phyloP scores from a whole-genome alignment of 2,113 vertebrate genomes.

The Sorex fumeus region DNA sequence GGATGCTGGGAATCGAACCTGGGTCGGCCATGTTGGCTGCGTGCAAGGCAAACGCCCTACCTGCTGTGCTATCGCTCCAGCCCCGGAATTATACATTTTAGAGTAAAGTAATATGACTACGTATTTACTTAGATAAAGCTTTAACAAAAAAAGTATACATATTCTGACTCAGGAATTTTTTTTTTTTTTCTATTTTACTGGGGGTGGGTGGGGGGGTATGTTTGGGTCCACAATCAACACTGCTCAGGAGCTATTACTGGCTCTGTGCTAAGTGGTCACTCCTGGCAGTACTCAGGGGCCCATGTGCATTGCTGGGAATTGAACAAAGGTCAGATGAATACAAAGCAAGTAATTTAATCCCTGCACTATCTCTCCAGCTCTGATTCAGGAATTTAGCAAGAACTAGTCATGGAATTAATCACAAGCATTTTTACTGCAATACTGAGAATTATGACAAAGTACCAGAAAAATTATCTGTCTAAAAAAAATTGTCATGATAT shows the following conservation, averaged over 20 bases:
- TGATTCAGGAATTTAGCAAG: slow-evolving; percentile 53
- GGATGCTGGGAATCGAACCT: no score
- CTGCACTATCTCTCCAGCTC: neutral
- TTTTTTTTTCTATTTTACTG: neutral
- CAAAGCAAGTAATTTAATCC: no score
- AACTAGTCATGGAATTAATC: slow-evolving; percentile 15
- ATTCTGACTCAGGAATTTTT: slow-evolving; percentile 52
- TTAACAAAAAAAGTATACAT: slow-evolving; percentile 49
- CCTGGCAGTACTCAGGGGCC: no score
- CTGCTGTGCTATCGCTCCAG: no score
- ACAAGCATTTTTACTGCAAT: slow-evolving; percentile 9
- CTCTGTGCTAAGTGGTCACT: no score
- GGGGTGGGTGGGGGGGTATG: no score
- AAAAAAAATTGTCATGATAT: neutral
- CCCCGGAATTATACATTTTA: neutral
- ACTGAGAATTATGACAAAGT: slow-evolving; percentile 36
- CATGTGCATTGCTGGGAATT: no score
- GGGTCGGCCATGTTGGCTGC: no score
- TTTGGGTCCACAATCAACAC: no score
- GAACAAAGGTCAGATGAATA: no score
- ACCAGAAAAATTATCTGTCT: slow-evolving; percentile 30
- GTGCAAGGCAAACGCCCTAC: no score
- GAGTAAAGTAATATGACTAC: slow-evolving; percentile 27
- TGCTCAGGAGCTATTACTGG: no score
- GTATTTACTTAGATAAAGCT: slow-evolving; percentile 17